Evolutionary conservation across 2,797 vertebrate species (phyloP).

Genomic region (Chelonia mydas): DNA sequence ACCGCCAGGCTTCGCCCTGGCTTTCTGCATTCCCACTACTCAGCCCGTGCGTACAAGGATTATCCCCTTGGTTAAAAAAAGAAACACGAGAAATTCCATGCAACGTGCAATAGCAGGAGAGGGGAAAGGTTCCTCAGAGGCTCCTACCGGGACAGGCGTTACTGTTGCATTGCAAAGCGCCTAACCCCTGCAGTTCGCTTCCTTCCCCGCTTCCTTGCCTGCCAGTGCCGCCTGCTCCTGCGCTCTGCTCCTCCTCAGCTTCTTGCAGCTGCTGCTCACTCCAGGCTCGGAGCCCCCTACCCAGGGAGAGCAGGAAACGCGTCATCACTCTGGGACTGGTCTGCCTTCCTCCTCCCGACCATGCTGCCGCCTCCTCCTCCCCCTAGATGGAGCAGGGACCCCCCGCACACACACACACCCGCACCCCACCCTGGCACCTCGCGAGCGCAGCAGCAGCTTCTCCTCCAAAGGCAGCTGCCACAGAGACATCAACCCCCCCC

Average conservation of each 20-base stretch:
- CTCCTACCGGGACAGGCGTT: constrained; percentile 61
- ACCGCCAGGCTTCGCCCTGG: constrained; percentile 12
- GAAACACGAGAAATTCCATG: constrained; percentile 51
- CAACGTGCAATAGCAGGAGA: constrained; percentile 52
- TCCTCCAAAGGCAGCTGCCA: no score
- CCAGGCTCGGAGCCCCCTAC: constrained; percentile 73
- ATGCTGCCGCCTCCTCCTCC: background rate
- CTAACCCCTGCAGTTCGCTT: constrained; percentile 18
- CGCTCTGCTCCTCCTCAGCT: constrained; percentile 17
- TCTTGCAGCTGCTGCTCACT: constrained; percentile 65
- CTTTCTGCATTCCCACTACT: constrained; percentile 52
- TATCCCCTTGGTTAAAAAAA: constrained; percentile 59
- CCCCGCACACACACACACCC: background rate
- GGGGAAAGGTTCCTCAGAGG: constrained; percentile 7
- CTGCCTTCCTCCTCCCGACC: background rate
- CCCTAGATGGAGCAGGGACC: background rate
- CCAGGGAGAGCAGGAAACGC: constrained; percentile 81
- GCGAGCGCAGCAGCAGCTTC: background rate
- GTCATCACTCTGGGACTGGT: constrained; percentile 81
- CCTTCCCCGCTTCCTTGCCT: constrained; percentile 49
- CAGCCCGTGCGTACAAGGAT: constrained; percentile 53
- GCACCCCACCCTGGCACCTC: background rate
- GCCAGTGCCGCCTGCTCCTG: constrained; percentile 20
- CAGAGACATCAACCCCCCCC: no score
- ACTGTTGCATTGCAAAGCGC: constrained; percentile 24